Percentiles rank a stretch among this genome's conserved stretches.
These are phyloP conservation scores for Anabas testudineus DNA, from an alignment of 2,797 vertebrate species.

Conservation along the genomic window DNA sequence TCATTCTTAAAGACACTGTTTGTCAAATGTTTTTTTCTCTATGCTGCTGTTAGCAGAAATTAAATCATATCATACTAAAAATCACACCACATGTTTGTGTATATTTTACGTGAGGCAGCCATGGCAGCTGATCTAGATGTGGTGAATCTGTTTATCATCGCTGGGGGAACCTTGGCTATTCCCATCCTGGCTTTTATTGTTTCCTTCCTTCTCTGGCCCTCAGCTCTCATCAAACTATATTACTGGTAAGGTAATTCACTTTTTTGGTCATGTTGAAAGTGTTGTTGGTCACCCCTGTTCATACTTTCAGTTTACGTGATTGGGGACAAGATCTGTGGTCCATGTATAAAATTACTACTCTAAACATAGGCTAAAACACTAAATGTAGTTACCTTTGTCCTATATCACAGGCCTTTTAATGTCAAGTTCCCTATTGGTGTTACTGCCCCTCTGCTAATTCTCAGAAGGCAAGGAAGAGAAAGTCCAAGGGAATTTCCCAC, in stretches of 20 bases:
- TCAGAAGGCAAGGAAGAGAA: neutral
- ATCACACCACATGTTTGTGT: conserved; percentile 18
- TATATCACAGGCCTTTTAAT: too few relatives aligned
- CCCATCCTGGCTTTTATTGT: conserved; percentile 95
- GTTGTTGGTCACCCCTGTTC: too few relatives aligned
- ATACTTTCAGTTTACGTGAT: too few relatives aligned
- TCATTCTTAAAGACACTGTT: neutral
- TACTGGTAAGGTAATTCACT: conserved; percentile 88
- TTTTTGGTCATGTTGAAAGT: neutral
- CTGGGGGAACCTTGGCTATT: conserved; percentile 90
- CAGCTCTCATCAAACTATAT: conserved; percentile 93
- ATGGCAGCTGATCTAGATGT: conserved; percentile 90
- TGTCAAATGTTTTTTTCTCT: neutral
- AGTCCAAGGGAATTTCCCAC: too few relatives aligned
- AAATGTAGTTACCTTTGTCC: too few relatives aligned
- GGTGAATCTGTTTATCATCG: conserved; percentile 93
- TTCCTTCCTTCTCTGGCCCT: conserved; percentile 94
- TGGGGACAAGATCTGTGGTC: too few relatives aligned
- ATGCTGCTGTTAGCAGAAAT: neutral
- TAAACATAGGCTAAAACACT: too few relatives aligned
- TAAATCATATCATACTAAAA: too few relatives aligned
- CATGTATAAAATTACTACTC: too few relatives aligned
- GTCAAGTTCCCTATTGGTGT: too few relatives aligned
- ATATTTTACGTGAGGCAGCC: conserved; percentile 34
- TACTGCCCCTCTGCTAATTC: neutral